A percentile compares a stretch with the other conserved stretches of the same genome.
phyloP scores from a whole-genome alignment of 1,140 invertebrate species.

The Frieseomelitta varia region DNA sequence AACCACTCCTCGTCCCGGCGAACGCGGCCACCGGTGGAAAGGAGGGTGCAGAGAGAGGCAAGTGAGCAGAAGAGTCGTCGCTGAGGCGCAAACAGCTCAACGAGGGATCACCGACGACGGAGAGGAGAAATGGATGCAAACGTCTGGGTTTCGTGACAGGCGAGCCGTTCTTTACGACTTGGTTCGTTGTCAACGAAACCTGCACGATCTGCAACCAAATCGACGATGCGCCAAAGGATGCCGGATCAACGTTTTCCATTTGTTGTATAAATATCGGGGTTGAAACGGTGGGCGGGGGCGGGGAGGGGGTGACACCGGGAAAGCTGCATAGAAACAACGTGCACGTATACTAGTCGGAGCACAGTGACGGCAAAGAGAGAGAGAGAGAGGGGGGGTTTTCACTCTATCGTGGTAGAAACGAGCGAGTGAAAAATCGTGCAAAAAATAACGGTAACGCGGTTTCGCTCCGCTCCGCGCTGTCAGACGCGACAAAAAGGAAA shows the following conservation, averaged over 20 bases:
- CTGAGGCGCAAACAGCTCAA: too few relatives aligned
- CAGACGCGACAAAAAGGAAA: background rate
- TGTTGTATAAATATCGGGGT: slow-evolving; percentile 32
- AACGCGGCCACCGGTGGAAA: background rate
- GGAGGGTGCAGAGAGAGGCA: slow-evolving; percentile 1
- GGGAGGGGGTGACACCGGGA: background rate
- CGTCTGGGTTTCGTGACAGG: slow-evolving; percentile 90
- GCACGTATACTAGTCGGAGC: background rate
- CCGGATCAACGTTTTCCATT: slow-evolving; percentile 17
- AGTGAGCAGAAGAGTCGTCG: slow-evolving; percentile 10
- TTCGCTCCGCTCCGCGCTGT: background rate
- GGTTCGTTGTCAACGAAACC: slow-evolving; percentile 96
- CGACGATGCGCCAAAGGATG: slow-evolving; percentile 58
- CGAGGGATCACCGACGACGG: slow-evolving; percentile 18
- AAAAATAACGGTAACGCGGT: slow-evolving; percentile 10
- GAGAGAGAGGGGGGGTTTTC: too few relatives aligned
- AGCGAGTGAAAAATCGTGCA: slow-evolving; percentile 18
- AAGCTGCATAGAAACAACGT: background rate
- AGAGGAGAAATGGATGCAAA: slow-evolving; percentile 75
- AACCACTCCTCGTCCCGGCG: background rate
- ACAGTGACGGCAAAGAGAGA: too few relatives aligned
- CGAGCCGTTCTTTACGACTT: slow-evolving; percentile 86
- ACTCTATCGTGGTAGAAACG: background rate
- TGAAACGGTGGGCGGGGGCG: background rate
- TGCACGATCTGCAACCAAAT: slow-evolving; percentile 87